Base-by-base conservation (phyloP, 2,888 invertebrate species). In the Melanostoma scalare region DNA sequence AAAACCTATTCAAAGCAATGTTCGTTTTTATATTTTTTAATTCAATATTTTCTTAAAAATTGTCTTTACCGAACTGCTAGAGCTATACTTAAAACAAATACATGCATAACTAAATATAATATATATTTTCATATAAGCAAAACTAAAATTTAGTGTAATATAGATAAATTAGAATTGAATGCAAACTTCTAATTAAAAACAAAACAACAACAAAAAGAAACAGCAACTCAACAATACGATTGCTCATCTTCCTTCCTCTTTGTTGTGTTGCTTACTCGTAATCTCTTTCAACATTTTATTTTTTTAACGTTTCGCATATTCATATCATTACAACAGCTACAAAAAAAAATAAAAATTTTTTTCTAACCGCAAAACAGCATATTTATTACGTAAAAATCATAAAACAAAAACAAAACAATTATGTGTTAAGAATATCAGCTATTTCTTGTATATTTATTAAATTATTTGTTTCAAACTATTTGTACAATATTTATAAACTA, bases 401-500 rank as follows among this genome's bases (percentile, higher is more conserved):
- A 52, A 73, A 53, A 44, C n/a, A 44, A 79, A 78, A 40, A 58
- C 55, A 63, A 63, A 74, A 74, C 55, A 63, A 20, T 20, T 20
- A 20, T 20, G 20, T 20, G 20, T 20, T 77, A 77, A 77, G 69
- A 50, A 50, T 77, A 71, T 71, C 71, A 77, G 77, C 58, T 77
- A 61, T 79, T 55, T 55, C 55, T 79, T 79, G 73, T 79, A 79
- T 74, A 79, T 73, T 79, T 79, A 68, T 74, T 79, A 74, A 58
- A 52, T 71, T 63, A 67, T 55, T 78, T 79, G 73, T 79, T 79
- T 74, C 79, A 79, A 65, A 79, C 74, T 74, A 69, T 79, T 68
- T 79, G 79, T 79, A 79, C 79, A 74, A 79, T 79, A 79, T 74
- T 74, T 79, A 79, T 79, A 56, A 61, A 55, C 52, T 60, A 20